Conservation (phyloP, 2,888 invertebrate genomes). For the Cephus runcator region DNA sequence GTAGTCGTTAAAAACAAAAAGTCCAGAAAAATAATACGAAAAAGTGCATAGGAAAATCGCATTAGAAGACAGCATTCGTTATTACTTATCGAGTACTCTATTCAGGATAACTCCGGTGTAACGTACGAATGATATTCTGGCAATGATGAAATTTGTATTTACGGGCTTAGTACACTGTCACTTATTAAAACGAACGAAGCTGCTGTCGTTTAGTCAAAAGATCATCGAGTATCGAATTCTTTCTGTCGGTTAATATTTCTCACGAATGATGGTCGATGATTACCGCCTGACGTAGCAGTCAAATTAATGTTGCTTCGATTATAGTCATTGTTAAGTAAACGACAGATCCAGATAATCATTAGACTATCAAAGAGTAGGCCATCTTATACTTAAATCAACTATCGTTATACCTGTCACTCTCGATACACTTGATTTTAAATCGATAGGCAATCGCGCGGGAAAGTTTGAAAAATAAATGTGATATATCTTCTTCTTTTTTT, state of each 20-base stretch:
- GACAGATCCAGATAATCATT: background rate
- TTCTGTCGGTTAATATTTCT: background rate
- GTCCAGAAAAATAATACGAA: background rate
- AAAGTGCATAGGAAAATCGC: background rate
- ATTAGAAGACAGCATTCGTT: background rate
- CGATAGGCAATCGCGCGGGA: background rate
- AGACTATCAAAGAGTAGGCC: background rate
- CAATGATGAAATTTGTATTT: background rate
- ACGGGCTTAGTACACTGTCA: background rate
- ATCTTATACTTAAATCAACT: background rate
- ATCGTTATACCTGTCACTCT: background rate
- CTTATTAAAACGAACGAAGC: background rate
- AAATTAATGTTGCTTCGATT: background rate
- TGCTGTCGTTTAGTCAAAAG: background rate
- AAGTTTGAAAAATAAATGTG: conserved; percentile 29
- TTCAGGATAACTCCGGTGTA: background rate
- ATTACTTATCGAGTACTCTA: background rate
- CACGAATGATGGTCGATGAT: background rate
- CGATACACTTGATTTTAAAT: background rate
- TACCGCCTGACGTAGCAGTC: background rate
- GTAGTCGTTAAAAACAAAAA: background rate
- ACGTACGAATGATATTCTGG: background rate
- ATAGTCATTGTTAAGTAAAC: background rate
- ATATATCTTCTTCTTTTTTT: conserved; percentile 43
- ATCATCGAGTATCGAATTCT: background rate